These are phyloP conservation scores for Neuroscelio doddi DNA, from an alignment of 2,888 invertebrate species.

Conservation along the genomic window DNA sequence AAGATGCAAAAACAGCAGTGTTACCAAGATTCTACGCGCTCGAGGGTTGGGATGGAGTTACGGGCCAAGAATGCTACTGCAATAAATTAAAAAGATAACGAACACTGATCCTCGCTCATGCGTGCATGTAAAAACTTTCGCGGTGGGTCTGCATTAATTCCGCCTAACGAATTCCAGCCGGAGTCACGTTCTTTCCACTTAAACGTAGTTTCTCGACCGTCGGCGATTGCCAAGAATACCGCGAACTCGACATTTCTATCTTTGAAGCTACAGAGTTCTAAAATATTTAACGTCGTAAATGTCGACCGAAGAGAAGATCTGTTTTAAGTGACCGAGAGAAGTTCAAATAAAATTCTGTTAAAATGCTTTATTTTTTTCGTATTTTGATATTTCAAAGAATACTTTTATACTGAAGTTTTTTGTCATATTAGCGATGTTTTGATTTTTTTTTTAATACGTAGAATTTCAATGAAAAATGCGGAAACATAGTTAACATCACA, in stretches of 20 bases:
- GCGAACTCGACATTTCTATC: slow-evolving; percentile 19
- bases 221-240: slow-evolving; percentile 15
- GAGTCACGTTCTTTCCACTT: slow-evolving; percentile 19
- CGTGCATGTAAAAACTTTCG: slow-evolving; percentile 25
- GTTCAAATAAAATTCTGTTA: slow-evolving; percentile 1
- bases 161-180: too few relatives aligned
- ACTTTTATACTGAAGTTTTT: too few relatives aligned
- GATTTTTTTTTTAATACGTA: slow-evolving; percentile 70
- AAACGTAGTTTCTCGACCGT: slow-evolving; percentile 3
- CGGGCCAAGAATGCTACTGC: slow-evolving; percentile 14
- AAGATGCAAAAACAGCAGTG: slow-evolving; percentile 4
- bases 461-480: too few relatives aligned
- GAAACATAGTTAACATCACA: too few relatives aligned
- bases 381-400: too few relatives aligned
- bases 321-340: slow-evolving; percentile 14
- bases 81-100: slow-evolving; percentile 28
- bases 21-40: slow-evolving; percentile 1
- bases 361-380: too few relatives aligned
- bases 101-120: slow-evolving; percentile 14
- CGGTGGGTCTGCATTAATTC: slow-evolving; percentile 16
- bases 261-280: slow-evolving; percentile 30
- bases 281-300: slow-evolving; percentile 37
- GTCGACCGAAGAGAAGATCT: slow-evolving; percentile 25
- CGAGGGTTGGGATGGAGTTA: background rate
- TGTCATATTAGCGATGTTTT: slow-evolving; percentile 62